Evolutionary conservation across 2,113 vertebrate species (phyloP), one percentile per base, ranked within the genome.

Genomic region (Leucosticte australis): DNA sequence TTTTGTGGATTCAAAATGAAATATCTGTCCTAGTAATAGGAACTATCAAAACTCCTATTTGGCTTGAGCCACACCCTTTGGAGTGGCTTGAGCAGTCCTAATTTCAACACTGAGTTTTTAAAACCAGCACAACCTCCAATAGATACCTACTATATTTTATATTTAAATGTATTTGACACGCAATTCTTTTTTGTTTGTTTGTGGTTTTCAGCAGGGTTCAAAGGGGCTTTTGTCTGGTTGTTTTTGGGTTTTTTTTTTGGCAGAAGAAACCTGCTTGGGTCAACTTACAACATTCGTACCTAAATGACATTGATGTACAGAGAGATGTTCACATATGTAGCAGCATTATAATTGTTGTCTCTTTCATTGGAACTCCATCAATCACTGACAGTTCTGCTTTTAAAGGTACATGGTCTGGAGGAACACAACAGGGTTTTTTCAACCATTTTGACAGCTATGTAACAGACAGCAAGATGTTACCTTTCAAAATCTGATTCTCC

Each of bases 331-430:
- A 82, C 52, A 37, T 46, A 82, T 30, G 31, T 64, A 89, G 20
- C 37, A 87, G 4, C 16, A 60, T 68, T 78, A 56, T 67, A 92
- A 78, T 64, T 75, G 26, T 26, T 90, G 52, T n/a, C 52, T 87
- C 41, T 94, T 91, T 96, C 65, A 57, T 21, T 68, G 46, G 69
- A 84, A 68, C 37, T 87, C 49, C 47, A 89, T 94, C 69, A 91
- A 78, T 92, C 77, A 94, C 64, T 92, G 89, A 75, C 69, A 87
- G 44, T 55, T 75, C 31, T 83, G 11, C 13, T 91, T 95, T 91
- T 84, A 94, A 87, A 94, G 16, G 28, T 81, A 60, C 30, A 49
- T 1, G 12, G 60, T 78, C 50, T 91, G 28, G 16, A 81, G 42
- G 37, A 95, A 76, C 11, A n/a, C 50, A 75, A 87, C 35, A 77